A percentile compares a stretch with the other conserved stretches of the same genome.
phyloP scores from a whole-genome alignment of 1,140 invertebrate species.

The Drosophila busckii region DNA sequence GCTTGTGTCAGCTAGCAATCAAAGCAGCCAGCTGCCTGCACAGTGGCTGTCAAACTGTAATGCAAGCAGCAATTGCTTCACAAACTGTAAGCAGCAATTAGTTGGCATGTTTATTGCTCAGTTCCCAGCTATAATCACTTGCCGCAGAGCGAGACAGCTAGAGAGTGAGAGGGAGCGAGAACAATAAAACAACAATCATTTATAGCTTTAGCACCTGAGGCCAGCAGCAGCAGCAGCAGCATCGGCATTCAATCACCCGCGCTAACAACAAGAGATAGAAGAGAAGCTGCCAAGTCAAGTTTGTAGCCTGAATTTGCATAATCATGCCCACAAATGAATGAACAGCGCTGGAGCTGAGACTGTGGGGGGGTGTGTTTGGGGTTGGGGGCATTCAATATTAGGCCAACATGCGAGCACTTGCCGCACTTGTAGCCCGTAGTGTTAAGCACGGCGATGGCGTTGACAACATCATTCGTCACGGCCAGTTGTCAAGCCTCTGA shows the following conservation, averaged over 20 bases:
- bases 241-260: slow-evolving; percentile 41
- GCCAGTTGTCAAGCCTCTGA: slow-evolving; percentile 12
- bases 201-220: slow-evolving; percentile 22
- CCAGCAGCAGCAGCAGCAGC: slow-evolving; percentile 23
- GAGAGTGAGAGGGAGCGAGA: no score
- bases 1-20: background rate
- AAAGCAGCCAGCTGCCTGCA: slow-evolving; percentile 15
- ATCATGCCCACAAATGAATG: slow-evolving; percentile 46
- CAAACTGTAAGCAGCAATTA: background rate
- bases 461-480: slow-evolving; percentile 56
- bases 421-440: background rate
- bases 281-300: slow-evolving; percentile 33
- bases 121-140: slow-evolving; percentile 27
- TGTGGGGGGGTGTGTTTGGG: no score
- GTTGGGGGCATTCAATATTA: slow-evolving; percentile 54
- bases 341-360: no score
- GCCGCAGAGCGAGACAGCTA: slow-evolving; percentile 6
- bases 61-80: background rate
- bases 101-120: slow-evolving; percentile 7
- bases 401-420: slow-evolving; percentile 65
- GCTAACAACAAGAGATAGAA: slow-evolving; percentile 22
- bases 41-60: no score
- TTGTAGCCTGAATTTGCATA: slow-evolving; percentile 60
- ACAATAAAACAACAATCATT: slow-evolving; percentile 24
- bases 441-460: slow-evolving; percentile 17